Base-by-base conservation (phyloP, 2,797 vertebrate species). In the Macroramphosus scolopax region DNA sequence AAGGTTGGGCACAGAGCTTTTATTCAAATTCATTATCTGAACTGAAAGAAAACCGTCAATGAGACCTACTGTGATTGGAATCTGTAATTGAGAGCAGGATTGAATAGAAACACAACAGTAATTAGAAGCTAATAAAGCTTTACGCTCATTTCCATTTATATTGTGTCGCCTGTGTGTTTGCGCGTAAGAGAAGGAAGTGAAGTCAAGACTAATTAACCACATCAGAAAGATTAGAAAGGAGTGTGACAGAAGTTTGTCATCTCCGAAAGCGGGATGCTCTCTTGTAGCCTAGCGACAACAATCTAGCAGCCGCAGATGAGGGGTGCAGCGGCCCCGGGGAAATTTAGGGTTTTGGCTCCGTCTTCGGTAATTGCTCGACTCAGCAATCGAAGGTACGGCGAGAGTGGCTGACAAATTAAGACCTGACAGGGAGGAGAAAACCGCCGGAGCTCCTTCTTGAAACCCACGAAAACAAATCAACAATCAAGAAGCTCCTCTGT, bases 321-420 rank as follows among this genome's bases (percentile, higher is more conserved):
- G 50, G 49, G n/a, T n/a, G n/a, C n/a, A 6, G 18, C 28, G 40
- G 54, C 69, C 38, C 38, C 0, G 2, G 66, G 72, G 68, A 78
- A 71, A 75, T 64, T 15, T 49, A 6, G 12, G 33, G n/a, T n/a
- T 52, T 18, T 41, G 13, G 52, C 34, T 56, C 38, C 17, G 41
- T 31, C 31, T 33, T 20, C 43, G 16, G 20, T 57, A 41, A 77
- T 63, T 59, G 22, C 42, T 29, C 41, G 66, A 37, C 25, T 25
- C 42, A 51, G 43, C 33, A 15, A 70, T 78, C 56, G 36, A 8
- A 58, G 38, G 39, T 52, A 45, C 25, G 49, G 35, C 52, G 14
- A 49, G 45, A 42, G 26, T 15, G 29, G 47, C 33, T 31, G 34
- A 11, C 12, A 77, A 56, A 78, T 77, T 67, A 68, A 56, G 67